These are phyloP conservation scores for Aix galericulata DNA, from an alignment of 2,113 vertebrate species.

Conservation along the genomic window DNA sequence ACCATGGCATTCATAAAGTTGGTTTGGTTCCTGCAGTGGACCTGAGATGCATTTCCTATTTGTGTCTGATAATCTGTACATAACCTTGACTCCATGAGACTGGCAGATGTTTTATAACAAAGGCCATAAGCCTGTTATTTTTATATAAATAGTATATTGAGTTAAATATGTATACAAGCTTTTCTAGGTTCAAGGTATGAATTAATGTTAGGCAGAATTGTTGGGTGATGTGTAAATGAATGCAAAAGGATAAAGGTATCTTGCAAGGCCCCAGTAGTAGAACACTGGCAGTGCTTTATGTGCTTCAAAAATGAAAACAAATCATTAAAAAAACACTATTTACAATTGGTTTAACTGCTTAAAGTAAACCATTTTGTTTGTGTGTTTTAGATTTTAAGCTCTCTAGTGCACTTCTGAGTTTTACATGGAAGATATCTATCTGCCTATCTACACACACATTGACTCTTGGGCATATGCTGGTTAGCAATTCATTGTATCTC, in stretches of 20 bases:
- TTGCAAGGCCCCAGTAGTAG: background rate
- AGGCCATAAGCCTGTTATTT: constrained; percentile 4
- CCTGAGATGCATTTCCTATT: background rate
- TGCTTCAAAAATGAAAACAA: background rate
- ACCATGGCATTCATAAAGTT: background rate
- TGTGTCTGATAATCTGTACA: background rate
- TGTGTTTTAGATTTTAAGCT: background rate
- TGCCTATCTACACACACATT: background rate
- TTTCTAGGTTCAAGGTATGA: background rate
- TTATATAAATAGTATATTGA: background rate
- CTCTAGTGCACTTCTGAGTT: background rate
- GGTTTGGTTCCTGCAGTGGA: background rate
- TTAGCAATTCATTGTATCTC: background rate
- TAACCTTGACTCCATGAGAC: constrained; percentile 12
- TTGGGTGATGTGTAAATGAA: background rate
- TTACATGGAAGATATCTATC: background rate
- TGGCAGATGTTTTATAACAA: constrained; percentile 38
- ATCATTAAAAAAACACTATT: background rate
- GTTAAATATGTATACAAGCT: background rate
- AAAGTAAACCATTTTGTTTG: background rate
- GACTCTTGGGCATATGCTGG: background rate
- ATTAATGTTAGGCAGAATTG: background rate
- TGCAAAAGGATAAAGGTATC: background rate
- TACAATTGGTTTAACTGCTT: background rate
- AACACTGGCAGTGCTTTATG: background rate